Conservation (phyloP, 2,888 invertebrate genomes). For the Troides helena region DNA sequence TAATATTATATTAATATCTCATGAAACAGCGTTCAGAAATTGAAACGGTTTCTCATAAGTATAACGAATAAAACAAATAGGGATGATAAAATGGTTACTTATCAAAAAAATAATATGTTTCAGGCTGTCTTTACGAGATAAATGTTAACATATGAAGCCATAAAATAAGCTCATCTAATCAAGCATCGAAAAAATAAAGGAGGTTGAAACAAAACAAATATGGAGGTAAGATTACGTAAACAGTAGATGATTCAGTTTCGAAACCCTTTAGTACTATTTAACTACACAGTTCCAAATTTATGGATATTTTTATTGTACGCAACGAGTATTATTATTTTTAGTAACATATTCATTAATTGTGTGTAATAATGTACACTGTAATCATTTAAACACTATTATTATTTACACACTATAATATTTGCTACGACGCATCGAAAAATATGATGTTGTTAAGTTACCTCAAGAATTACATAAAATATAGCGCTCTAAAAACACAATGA, state of each 20-base stretch:
- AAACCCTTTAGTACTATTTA: constrained; percentile 13
- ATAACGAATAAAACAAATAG: background rate
- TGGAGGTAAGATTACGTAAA: constrained; percentile 29
- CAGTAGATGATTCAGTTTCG: constrained; percentile 30
- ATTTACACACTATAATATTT: too few relatives aligned
- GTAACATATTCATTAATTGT: too few relatives aligned
- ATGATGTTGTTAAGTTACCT: too few relatives aligned
- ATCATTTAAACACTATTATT: too few relatives aligned
- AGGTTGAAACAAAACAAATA: constrained; percentile 25
- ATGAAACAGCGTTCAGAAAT: background rate
- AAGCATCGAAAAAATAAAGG: background rate
- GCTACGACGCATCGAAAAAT: too few relatives aligned
- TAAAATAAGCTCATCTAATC: constrained; percentile 17
- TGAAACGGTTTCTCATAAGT: background rate
- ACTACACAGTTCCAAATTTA: background rate
- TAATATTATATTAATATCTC: background rate
- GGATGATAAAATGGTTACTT: background rate
- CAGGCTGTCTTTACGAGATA: constrained; percentile 3
- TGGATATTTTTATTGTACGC: too few relatives aligned
- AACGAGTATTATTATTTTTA: too few relatives aligned
- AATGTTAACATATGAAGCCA: background rate
- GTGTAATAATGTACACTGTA: too few relatives aligned
- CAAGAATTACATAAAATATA: too few relatives aligned
- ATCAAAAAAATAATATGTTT: background rate
- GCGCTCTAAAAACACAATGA: too few relatives aligned